Evolutionary conservation across 23 tunicate genomes (phyloP), one percentile per base, ranked within the genome.

Genomic region (Trididemnum clinides): DNA sequence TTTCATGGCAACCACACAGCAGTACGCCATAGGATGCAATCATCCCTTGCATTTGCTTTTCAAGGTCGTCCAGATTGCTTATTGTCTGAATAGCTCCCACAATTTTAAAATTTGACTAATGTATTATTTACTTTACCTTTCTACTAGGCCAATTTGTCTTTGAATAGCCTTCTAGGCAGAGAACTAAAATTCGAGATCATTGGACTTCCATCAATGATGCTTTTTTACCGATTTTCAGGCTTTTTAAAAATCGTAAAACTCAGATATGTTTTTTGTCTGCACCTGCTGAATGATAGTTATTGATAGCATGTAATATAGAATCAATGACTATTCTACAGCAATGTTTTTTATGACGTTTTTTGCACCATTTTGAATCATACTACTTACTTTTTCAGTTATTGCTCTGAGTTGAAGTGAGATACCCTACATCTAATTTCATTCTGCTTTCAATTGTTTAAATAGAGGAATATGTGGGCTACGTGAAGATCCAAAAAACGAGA

Each of bases 41-140:
- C 80, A 74, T 39, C 80, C 59, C 57, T 74, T 10, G 27, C 58
- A 74, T 25, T 74, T 74, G 80, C 38, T 74, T 74, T 74, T 44
- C 28, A 57, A 22, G 80, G 80, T 19, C 80, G 80, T 38, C 80
- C 57, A 5, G 58, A 18, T 39, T 25, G 80, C 38, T 74, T 74
- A 38, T 19, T 44, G 6, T 74, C 80, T 38, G 6, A 38, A 74
- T 37, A 39, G 5, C 57, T 18, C 59, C 57, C 23, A 38, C 25
- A 74, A 10, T 74, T 74, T 44, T 74, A 36, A 28, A 74, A 74
- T 74, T 74, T 74, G 58, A 28, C 32, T 38, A n/a, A 38, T 74
- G 57, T 27, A 39, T 74, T 39, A 35, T 74, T 70, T 74, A 74
- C 80, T 74, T 12, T 29, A 74, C 1, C 27, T 15, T 38, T 38